A percentile compares a stretch with the other conserved stretches of the same genome.
Conservation (phyloP, 2,888 invertebrate genomes). For the Smittia sp. region DNA sequence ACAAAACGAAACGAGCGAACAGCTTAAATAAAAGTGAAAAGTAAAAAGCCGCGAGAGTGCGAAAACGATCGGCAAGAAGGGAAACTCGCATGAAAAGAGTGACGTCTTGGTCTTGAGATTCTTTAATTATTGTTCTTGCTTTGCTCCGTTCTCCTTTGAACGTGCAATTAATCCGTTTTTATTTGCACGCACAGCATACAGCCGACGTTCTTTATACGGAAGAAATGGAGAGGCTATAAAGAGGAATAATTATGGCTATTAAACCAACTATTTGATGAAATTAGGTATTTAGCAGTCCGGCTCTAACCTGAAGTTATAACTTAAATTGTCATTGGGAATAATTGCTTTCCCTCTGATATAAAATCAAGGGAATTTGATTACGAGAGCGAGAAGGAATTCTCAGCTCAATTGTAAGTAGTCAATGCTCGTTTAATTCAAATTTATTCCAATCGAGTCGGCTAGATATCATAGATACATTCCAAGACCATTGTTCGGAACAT, state of each 20-base stretch:
- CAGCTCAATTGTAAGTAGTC: no score
- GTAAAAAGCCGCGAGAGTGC: background rate
- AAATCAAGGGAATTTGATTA: no score
- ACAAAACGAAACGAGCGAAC: background rate
- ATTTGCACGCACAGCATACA: no score
- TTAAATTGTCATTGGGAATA: background rate
- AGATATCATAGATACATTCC: no score
- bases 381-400: no score
- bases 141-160: background rate
- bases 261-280: slow-evolving; percentile 5
- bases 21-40: background rate
- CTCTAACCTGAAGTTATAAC: background rate
- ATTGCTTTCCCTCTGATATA: no score
- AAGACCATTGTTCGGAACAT: no score
- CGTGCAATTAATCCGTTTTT: no score
- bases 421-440: no score
- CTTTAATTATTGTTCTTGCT: slow-evolving; percentile 8
- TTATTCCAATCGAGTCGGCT: no score
- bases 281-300: background rate
- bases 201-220: no score
- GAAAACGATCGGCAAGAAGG: background rate
- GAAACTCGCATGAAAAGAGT: slow-evolving; percentile 6
- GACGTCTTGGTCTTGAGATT: slow-evolving; percentile 1
- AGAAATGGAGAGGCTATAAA: background rate
- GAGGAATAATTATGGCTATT: background rate